These are phyloP conservation scores for Scaptomyza polygonia DNA, from an alignment of 2,888 invertebrate genomes.

Conservation along the genomic window DNA sequence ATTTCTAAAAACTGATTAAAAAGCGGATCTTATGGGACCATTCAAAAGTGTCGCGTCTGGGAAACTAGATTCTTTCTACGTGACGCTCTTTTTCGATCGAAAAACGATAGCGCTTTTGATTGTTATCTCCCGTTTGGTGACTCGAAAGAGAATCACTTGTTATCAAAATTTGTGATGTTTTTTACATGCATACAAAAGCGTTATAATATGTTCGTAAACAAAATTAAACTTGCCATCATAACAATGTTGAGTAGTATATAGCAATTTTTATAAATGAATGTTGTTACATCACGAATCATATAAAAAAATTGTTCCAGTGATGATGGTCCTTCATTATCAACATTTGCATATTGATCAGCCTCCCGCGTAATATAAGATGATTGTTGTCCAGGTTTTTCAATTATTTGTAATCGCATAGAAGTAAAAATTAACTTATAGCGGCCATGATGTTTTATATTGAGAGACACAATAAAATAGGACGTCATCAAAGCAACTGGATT, in stretches of 20 bases:
- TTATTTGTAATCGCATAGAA: constrained; percentile 45
- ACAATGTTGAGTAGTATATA: constrained; percentile 94
- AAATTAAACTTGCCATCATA: constrained; percentile 90
- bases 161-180: no score
- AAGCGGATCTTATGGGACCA: no score
- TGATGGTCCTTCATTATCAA: constrained; percentile 50
- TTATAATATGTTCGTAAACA: background rate
- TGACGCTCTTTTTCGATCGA: no score
- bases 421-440: constrained; percentile 19
- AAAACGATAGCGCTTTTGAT: no score
- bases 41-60: no score
- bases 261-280: constrained; percentile 90
- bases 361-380: background rate
- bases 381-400: constrained; percentile 13
- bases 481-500: constrained; percentile 92
- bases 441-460: constrained; percentile 84
- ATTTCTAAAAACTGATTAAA: no score
- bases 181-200: background rate
- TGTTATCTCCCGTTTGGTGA: no score
- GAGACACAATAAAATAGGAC: constrained; percentile 92
- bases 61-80: no score
- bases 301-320: constrained; percentile 87
- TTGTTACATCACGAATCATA: constrained; percentile 87
- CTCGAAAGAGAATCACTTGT: no score
- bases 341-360: constrained; percentile 1